Percentiles rank a stretch among this genome's conserved stretches.
These are phyloP conservation scores for Tipula unca DNA, from an alignment of 2,888 invertebrate species.

Conservation along the genomic window DNA sequence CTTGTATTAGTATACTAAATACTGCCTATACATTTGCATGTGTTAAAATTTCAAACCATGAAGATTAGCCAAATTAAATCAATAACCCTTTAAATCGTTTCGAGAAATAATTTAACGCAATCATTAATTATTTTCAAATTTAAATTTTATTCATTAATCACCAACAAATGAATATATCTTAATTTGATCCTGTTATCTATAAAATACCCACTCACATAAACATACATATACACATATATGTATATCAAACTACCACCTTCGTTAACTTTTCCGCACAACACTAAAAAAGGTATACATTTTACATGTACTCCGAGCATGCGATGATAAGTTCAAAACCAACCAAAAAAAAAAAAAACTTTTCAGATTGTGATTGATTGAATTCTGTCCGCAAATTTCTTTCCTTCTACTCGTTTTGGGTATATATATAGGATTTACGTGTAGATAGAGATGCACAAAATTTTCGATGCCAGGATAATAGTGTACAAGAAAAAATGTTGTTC, in stretches of 20 bases:
- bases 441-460: not conserved
- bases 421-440: not conserved
- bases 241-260: not conserved
- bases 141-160: not conserved
- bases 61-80: not conserved
- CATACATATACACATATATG: no score
- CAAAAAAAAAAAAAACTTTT: not conserved
- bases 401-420: not conserved
- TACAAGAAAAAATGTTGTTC: not conserved
- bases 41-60: not conserved
- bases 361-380: conserved; percentile 14
- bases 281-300: not conserved
- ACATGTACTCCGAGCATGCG: not conserved
- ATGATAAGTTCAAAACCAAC: not conserved
- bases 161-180: not conserved
- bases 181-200: conserved; percentile 4
- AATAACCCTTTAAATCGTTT: not conserved
- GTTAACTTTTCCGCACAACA: conserved; percentile 1
- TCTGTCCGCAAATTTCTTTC: not conserved
- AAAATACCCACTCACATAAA: not conserved
- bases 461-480: not conserved
- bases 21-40: no score
- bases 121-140: not conserved
- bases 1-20: no score
- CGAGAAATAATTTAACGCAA: not conserved